Conservation (phyloP, 2,113 vertebrate species). For the Sardina pilchardus region DNA sequence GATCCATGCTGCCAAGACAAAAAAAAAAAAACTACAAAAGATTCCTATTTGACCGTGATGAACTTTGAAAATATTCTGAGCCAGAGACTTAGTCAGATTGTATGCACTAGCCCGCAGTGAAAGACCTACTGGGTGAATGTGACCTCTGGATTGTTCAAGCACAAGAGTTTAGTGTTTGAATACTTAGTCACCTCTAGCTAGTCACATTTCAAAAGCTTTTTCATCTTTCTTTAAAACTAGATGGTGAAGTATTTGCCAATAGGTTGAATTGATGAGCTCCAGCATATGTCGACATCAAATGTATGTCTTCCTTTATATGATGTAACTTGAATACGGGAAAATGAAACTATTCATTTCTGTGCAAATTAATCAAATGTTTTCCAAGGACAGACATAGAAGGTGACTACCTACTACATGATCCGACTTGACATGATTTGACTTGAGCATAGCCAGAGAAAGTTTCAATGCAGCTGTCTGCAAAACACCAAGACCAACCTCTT, state of each 20-base stretch:
- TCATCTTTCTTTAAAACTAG: no score
- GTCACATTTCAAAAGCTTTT: no score
- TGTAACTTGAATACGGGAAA: no score
- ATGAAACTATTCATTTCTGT: background rate
- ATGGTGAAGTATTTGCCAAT: no score
- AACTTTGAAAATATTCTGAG: background rate
- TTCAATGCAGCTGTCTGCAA: background rate
- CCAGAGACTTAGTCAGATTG: background rate
- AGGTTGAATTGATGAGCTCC: no score
- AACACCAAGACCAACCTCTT: background rate
- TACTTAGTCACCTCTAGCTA: no score
- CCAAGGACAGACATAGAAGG: background rate
- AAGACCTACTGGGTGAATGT: background rate
- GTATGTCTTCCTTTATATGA: background rate
- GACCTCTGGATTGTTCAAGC: background rate
- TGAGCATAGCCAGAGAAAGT: background rate
- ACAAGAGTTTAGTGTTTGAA: no score
- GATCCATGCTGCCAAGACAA: background rate
- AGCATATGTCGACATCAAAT: background rate
- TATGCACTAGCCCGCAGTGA: background rate
- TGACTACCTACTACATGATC: background rate
- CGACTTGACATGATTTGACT: background rate
- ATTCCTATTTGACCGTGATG: background rate
- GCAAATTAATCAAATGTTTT: background rate
- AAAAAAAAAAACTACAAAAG: background rate